These are phyloP conservation scores for Platichthys stellatus DNA, from an alignment of 2,113 vertebrate species.

Conservation along the genomic window DNA sequence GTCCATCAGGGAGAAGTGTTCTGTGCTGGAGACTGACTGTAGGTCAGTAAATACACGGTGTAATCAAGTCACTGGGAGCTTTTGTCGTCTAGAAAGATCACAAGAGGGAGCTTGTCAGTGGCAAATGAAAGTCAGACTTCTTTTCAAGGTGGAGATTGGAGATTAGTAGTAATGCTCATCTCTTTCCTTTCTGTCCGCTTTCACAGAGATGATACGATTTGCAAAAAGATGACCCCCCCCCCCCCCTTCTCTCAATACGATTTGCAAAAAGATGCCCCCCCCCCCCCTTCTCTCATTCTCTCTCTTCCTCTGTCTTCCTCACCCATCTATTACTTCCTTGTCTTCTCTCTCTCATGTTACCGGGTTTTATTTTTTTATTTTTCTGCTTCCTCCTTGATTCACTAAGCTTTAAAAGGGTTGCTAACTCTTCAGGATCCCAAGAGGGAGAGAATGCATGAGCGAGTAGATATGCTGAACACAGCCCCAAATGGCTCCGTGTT, in stretches of 20 bases:
- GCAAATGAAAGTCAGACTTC: slow-evolving; percentile 74
- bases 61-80: slow-evolving; percentile 65
- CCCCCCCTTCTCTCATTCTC: neutral
- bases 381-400: slow-evolving; percentile 63
- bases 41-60: slow-evolving; percentile 55
- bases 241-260: slow-evolving; percentile 31
- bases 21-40: slow-evolving; percentile 9
- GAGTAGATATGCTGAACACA: slow-evolving; percentile 44
- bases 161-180: slow-evolving; percentile 80
- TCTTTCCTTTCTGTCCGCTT: slow-evolving; percentile 67
- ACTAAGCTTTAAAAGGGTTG: slow-evolving; percentile 65
- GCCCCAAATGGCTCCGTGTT: slow-evolving; percentile 35
- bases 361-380: slow-evolving; percentile 29
- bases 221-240: slow-evolving; percentile 49
- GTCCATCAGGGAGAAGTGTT: neutral
- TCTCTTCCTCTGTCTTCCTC: slow-evolving; percentile 36
- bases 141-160: slow-evolving; percentile 75
- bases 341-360: slow-evolving; percentile 56
- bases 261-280: slow-evolving; percentile 64
- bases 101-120: slow-evolving; percentile 69
- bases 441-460: slow-evolving; percentile 46
- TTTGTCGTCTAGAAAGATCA: slow-evolving; percentile 75
- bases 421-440: slow-evolving; percentile 64
- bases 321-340: slow-evolving; percentile 44
- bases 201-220: slow-evolving; percentile 75